Conservation (phyloP, 2,888 invertebrate genomes). For the Oegoconia quadripuncta region DNA sequence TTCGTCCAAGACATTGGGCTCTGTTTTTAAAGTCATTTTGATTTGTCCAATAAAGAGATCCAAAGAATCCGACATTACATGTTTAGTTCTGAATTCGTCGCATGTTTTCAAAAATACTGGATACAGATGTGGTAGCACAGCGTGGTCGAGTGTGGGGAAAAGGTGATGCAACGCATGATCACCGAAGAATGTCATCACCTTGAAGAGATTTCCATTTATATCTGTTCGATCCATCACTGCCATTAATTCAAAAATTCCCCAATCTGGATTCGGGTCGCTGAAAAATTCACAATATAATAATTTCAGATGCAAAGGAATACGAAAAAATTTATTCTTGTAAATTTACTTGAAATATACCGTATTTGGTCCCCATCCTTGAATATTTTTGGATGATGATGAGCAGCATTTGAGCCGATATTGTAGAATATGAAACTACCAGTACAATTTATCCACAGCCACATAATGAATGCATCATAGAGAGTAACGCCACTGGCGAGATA, state of each 20-base stretch:
- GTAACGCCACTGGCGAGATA: conserved; percentile 45
- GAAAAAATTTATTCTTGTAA: too few relatives aligned
- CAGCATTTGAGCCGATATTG: conserved; percentile 84
- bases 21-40: conserved; percentile 43
- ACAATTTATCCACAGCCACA: conserved; percentile 78
- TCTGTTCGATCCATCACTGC: conserved; percentile 86
- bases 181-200: conserved; percentile 86
- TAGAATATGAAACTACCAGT: conserved; percentile 80
- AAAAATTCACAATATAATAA: conserved; percentile 19
- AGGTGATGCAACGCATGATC: conserved; percentile 89
- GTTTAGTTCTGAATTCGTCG: conserved; percentile 79
- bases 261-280: conserved; percentile 79
- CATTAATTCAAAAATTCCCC: conserved; percentile 88
- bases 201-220: conserved; percentile 81
- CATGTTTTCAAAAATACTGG: conserved; percentile 81
- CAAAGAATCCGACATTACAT: conserved; percentile 50
- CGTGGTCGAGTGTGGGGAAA: conserved; percentile 89
- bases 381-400: conserved; percentile 89
- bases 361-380: conserved; percentile 89
- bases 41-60: conserved; percentile 59
- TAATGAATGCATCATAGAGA: conserved; percentile 44
- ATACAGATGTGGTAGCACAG: conserved; percentile 81
- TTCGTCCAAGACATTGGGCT: conserved; percentile 37
- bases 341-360: too few relatives aligned
- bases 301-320: conserved; percentile 7